These are phyloP conservation scores for Vultur gryphus DNA, from an alignment of 2,797 vertebrate species.

Conservation along the genomic window DNA sequence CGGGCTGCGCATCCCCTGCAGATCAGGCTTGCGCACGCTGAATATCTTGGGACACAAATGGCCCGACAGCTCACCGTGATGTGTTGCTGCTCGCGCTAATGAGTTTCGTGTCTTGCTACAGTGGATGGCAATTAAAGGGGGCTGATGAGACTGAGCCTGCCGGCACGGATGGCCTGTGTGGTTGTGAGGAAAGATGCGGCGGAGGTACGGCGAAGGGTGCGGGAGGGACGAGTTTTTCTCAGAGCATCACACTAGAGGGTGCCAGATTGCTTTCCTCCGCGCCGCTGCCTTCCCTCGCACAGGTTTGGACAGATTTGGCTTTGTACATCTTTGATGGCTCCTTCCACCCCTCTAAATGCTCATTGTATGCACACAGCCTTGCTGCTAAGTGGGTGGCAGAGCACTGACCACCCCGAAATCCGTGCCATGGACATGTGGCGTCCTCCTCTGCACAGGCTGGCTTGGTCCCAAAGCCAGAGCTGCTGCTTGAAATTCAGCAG, in stretches of 20 bases:
- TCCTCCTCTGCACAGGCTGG: neutral
- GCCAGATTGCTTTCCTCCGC: slow-evolving; percentile 47
- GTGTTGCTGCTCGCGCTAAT: neutral
- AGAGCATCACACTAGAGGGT: slow-evolving; percentile 59
- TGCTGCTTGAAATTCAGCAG: neutral
- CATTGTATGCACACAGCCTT: neutral
- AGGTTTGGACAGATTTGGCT: neutral
- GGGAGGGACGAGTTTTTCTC: neutral
- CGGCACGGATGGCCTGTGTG: neutral
- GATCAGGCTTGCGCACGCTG: fast-evolving
- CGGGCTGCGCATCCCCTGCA: fast-evolving
- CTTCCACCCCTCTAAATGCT: neutral
- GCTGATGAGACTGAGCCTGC: neutral
- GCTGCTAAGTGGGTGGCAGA: neutral
- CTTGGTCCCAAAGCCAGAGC: neutral
- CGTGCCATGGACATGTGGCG: fast-evolving
- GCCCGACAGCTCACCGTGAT: neutral
- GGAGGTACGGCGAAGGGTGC: neutral
- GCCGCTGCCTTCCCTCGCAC: neutral
- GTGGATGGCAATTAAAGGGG: neutral
- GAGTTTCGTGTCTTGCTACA: neutral
- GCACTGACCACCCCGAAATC: neutral
- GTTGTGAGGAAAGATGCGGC: neutral
- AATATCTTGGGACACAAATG: neutral
- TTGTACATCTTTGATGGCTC: neutral